These are phyloP conservation scores for Phyllotis vaccarum DNA, from an alignment of 2,797 vertebrate genomes.

Conservation along the genomic window DNA sequence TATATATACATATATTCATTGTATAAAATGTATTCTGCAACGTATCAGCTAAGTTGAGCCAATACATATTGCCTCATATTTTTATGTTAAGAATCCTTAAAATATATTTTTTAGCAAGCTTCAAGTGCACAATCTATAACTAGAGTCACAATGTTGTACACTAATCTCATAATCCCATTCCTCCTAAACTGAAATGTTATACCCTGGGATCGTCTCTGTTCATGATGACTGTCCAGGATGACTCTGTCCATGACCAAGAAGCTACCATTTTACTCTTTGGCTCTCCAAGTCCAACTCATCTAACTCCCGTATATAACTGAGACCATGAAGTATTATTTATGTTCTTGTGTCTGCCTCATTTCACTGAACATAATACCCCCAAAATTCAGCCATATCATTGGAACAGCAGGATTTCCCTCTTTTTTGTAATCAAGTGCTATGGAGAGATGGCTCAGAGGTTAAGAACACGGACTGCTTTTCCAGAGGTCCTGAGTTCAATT, in stretches of 20 bases:
- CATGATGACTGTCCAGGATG: too few relatives aligned
- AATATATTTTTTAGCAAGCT: background rate
- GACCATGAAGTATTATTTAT: background rate
- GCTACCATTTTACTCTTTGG: background rate
- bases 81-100: background rate
- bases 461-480: too few relatives aligned
- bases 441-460: too few relatives aligned
- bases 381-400: background rate
- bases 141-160: background rate
- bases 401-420: background rate
- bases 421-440: too few relatives aligned
- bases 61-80: background rate
- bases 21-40: background rate
- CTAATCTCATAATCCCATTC: background rate
- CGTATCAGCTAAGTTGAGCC: background rate
- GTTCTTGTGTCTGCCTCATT: background rate
- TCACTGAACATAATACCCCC: background rate
- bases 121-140: background rate
- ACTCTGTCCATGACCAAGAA: too few relatives aligned
- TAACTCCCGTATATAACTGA: background rate
- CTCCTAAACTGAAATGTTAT: background rate
- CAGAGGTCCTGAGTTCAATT: too few relatives aligned
- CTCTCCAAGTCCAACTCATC: background rate
- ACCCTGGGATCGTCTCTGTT: background rate
- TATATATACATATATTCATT: background rate